These are phyloP conservation scores for Neosilurus mollespiculum DNA, from an alignment of 2,797 vertebrate species.

Conservation along the genomic window DNA sequence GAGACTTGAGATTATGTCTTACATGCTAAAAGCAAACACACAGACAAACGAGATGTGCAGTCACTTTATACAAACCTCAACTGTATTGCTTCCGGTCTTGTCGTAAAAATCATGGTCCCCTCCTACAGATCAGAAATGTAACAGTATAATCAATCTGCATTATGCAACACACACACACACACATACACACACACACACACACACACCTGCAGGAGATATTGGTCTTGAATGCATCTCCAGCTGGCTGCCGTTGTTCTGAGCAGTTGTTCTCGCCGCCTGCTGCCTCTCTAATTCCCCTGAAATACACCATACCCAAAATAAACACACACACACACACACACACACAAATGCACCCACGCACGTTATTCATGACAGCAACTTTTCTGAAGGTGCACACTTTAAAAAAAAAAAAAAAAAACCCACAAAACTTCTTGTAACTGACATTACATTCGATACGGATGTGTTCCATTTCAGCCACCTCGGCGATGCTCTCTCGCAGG, in stretches of 20 bases:
- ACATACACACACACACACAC: too few species aligned
- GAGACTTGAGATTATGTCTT: conserved; percentile 1
- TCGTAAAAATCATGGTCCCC: conserved; percentile 87
- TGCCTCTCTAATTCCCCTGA: conserved; percentile 96
- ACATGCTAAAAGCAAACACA: conserved; percentile 20
- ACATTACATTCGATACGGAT: conserved; percentile 99
- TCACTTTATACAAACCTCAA: conserved; percentile 88
- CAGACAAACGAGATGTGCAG: background rate
- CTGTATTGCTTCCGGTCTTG: conserved; percentile 86
- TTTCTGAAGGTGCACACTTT: conserved; percentile 11
- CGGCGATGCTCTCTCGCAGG: conserved; percentile 93
- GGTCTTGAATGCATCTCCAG: conserved; percentile 84
- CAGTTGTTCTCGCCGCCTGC: conserved; percentile 83
- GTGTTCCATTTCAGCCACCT: conserved; percentile 98
- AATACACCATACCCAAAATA: conserved; percentile 36
- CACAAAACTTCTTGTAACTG: conserved; percentile 46
- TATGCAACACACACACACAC: too few species aligned
- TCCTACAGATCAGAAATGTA: conserved; percentile 74
- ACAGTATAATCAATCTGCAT: background rate
- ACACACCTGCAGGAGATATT: conserved; percentile 73
- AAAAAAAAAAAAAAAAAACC: background rate
- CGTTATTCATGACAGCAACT: conserved; percentile 13
- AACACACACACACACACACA: conserved; percentile 26
- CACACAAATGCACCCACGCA: conserved; percentile 26
- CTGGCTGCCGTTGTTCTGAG: conserved; percentile 85